Conservation (phyloP, 2,888 invertebrate species). For the Sphecodes monilicornis region DNA sequence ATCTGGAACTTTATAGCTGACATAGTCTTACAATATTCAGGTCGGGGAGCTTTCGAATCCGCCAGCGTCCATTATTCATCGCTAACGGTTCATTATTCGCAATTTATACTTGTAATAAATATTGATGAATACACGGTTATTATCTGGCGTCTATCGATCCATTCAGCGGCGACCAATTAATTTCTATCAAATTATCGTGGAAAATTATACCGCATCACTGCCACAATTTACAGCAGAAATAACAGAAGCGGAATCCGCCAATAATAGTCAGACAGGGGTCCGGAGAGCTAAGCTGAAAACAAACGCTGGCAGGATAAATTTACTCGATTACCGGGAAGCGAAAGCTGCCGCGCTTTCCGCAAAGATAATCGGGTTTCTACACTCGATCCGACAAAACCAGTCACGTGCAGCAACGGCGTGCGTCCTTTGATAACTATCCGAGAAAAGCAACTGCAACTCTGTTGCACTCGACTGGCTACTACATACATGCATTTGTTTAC, state of each 20-base stretch:
- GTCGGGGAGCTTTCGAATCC: neutral
- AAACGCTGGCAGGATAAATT: neutral
- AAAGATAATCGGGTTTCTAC: neutral
- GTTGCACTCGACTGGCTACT: no score
- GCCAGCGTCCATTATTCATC: neutral
- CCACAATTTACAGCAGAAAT: neutral
- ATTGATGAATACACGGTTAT: neutral
- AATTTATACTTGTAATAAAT: conserved; percentile 5
- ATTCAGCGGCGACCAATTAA: neutral
- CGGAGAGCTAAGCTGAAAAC: neutral
- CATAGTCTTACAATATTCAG: neutral
- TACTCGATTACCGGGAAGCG: neutral
- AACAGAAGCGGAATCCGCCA: neutral
- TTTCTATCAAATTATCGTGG: conserved; percentile 4
- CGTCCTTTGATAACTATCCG: neutral
- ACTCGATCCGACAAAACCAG: neutral
- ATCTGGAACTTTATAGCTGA: neutral
- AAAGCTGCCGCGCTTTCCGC: neutral
- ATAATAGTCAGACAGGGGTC: neutral
- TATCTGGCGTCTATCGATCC: neutral
- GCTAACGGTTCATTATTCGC: neutral
- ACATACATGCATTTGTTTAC: no score
- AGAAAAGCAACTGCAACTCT: no score
- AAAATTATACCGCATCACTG: neutral
- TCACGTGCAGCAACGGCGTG: neutral